phyloP scores from a whole-genome alignment of 1,140 invertebrate genomes.

The Sipha flava region DNA sequence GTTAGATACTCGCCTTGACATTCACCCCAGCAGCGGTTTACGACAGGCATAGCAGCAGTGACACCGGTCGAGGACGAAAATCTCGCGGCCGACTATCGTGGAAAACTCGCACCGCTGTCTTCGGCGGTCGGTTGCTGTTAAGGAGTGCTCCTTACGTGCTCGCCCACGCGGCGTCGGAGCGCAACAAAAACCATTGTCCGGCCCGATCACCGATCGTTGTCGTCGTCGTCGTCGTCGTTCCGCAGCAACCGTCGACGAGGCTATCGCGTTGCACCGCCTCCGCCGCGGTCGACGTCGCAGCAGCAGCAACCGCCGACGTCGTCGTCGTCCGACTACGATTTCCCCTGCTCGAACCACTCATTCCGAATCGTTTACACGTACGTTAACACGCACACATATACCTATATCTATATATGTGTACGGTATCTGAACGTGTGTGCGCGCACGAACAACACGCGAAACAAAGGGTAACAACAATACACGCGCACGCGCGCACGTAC shows the following conservation, averaged over 20 bases:
- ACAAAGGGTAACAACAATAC: too few species aligned
- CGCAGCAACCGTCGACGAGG: background rate
- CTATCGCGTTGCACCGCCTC: background rate
- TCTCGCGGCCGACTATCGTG: too few species aligned
- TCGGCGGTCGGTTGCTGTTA: background rate
- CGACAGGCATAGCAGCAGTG: background rate
- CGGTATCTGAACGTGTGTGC: too few species aligned
- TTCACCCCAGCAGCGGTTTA: background rate
- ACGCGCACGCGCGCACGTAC: too few species aligned
- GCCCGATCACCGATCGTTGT: background rate
- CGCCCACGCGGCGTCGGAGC: background rate
- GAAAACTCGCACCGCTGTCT: background rate
- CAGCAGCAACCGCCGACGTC: background rate
- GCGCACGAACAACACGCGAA: too few species aligned
- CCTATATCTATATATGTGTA: too few species aligned
- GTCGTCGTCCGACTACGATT: background rate
- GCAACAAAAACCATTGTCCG: conserved; percentile 17
- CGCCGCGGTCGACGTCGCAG: background rate
- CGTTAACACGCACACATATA: background rate
- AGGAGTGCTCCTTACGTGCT: background rate
- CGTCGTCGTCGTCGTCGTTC: background rate
- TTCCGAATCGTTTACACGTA: background rate
- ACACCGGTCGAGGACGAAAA: too few species aligned
- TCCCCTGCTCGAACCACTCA: background rate
- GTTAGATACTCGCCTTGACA: background rate